phyloP scores from a whole-genome alignment of 2,797 vertebrate genomes.

The Silurus aristotelis region DNA sequence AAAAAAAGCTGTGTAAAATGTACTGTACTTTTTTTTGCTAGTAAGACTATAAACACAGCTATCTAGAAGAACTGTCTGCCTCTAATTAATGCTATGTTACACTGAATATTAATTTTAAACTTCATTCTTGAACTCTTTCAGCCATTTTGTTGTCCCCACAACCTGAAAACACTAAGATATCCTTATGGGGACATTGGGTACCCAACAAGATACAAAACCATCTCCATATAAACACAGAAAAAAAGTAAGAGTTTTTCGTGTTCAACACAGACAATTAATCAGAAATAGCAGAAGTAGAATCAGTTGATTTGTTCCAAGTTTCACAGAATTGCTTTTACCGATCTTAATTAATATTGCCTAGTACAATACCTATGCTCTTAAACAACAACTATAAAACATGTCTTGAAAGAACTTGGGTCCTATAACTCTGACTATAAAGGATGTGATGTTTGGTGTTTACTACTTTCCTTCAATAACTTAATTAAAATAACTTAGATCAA shows the following conservation, averaged over 20 bases:
- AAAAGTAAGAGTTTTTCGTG: too few species aligned
- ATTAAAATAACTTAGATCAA: neutral
- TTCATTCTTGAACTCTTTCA: neutral
- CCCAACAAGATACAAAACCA: neutral
- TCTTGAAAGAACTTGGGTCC: neutral
- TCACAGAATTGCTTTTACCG: neutral
- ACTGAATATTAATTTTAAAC: neutral
- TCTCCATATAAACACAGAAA: neutral
- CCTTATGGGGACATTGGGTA: neutral
- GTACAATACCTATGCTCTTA: neutral
- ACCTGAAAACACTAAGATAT: neutral
- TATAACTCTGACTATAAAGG: neutral
- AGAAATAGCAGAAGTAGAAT: slow-evolving; percentile 10
- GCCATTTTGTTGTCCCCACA: neutral
- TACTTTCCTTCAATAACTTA: neutral
- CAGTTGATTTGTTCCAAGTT: too few species aligned
- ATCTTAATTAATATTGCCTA: neutral
- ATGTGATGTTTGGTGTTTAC: neutral
- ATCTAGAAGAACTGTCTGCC: neutral
- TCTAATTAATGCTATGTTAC: neutral
- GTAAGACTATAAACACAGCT: neutral
- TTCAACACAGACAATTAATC: slow-evolving; percentile 43
- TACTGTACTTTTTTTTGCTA: neutral
- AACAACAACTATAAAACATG: neutral
- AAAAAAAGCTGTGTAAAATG: neutral